A percentile compares a stretch with the other conserved stretches of the same genome.
Conservation (phyloP, 2,113 vertebrate genomes). For the Mobula birostris region DNA sequence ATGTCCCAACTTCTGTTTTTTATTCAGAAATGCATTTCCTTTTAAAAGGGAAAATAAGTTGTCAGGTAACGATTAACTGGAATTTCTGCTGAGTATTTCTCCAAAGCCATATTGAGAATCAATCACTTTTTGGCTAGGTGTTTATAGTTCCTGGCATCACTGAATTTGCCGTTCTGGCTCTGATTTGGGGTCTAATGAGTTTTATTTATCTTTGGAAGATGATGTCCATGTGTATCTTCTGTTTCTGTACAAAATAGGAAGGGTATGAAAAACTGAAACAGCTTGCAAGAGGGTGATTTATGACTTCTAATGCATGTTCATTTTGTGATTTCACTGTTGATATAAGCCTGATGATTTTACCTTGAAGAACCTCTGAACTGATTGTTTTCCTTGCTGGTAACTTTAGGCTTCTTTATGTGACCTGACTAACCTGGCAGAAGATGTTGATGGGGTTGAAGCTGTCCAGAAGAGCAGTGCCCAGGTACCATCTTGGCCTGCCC, state of each 20-base stretch:
- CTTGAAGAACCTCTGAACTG: not conserved
- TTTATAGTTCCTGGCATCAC: not conserved
- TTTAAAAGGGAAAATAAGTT: not conserved
- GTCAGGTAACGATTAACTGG: not conserved
- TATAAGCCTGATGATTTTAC: not conserved
- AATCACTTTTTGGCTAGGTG: not conserved
- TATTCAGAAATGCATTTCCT: not conserved
- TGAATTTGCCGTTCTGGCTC: not conserved
- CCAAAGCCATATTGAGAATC: not conserved
- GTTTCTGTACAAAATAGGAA: not conserved
- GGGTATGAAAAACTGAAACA: no score
- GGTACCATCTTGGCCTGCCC: not conserved
- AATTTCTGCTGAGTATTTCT: not conserved
- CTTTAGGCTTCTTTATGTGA: constrained; percentile 31
- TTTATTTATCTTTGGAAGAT: not conserved
- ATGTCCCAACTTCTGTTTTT: not conserved
- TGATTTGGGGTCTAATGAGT: not conserved
- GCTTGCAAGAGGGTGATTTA: not conserved
- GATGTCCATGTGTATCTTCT: not conserved
- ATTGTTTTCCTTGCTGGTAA: constrained; percentile 7
- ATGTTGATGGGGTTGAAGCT: constrained; percentile 5
- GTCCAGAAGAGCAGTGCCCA: constrained; percentile 11
- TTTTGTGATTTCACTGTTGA: not conserved
- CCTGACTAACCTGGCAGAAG: not conserved
- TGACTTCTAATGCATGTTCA: not conserved